Base-by-base conservation (phyloP, 2,113 vertebrate species). In the Hippolais icterina region DNA sequence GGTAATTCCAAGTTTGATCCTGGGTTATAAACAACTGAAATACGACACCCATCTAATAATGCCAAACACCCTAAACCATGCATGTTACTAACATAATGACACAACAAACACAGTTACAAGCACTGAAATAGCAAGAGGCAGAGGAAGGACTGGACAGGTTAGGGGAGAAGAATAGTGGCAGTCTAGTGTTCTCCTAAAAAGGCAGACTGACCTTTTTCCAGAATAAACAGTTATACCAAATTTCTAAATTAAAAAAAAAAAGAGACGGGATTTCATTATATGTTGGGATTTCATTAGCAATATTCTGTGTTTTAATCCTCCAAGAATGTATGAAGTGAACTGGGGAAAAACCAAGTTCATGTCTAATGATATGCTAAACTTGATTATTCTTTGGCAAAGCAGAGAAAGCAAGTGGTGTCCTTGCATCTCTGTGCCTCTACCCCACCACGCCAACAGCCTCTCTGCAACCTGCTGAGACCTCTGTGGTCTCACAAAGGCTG, bases 321-420 rank as follows among this genome's bases (percentile, higher is more conserved):
- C 59, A 89, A 47, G 31, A 63, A 90, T 27, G 24, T 52, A 89
- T 20, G 59, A 95, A 86, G 57, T 54, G 44, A 97, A 90, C 82
- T 57, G 92, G 11, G 54, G 52, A 54, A 93, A 97, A 95, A 92
- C 39, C 86, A 94, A 65, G 95, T 94, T 95, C 31, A 52, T 33
- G 42, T 90, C 64, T 53, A 35, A 66, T 41, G 81, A 92, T 46
- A 42, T 44, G 53, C 64, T 91, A 85, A 93, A 95, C 92, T 84
- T 31, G 53, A 94, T 96, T 90, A 83, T 90, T 95, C 94, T 88
- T 39, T n/a, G 94, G 83, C 80, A 74, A 91, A 91, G 79, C 29
- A 79, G n/a, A 92, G 89, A 96, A 97, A 96, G 70, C 97, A 97
- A 97, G 83, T 90, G 94, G 90, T 91, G 96, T 71, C 8, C 54